Conservation (phyloP, 2,113 vertebrate genomes). For the Stomatorhinus ivindoensis region DNA sequence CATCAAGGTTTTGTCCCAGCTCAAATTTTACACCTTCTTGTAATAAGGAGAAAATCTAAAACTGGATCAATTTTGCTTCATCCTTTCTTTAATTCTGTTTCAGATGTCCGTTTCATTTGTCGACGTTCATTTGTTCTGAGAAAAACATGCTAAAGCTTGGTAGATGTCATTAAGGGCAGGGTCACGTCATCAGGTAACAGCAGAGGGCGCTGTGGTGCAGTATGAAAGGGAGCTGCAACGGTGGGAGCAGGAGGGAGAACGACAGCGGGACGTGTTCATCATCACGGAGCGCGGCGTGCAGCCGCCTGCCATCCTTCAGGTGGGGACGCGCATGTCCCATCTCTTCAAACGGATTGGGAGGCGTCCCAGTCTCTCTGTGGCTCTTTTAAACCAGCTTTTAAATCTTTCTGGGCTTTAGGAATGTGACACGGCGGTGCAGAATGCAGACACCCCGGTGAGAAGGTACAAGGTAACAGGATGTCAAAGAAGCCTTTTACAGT, state of each 20-base stretch:
- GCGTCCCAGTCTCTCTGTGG: background rate
- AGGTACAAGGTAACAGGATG: slow-evolving; percentile 48
- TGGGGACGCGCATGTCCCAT: background rate
- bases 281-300: slow-evolving; percentile 60
- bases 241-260: slow-evolving; percentile 62
- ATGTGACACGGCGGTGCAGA: slow-evolving; percentile 11
- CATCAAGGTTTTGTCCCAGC: background rate
- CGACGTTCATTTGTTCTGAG: background rate
- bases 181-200: slow-evolving; percentile 57
- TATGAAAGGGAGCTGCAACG: slow-evolving; percentile 55
- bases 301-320: background rate
- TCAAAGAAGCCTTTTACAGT: background rate
- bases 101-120: background rate
- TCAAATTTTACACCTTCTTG: background rate
- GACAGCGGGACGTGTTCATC: slow-evolving; percentile 67
- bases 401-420: slow-evolving; percentile 32
- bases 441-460: slow-evolving; percentile 22
- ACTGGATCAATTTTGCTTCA: background rate
- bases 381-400: background rate
- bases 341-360: background rate
- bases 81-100: background rate
- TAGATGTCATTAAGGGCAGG: slow-evolving; percentile 44
- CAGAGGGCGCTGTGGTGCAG: slow-evolving; percentile 46
- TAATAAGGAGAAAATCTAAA: background rate
- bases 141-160: slow-evolving; percentile 2